Evolutionary conservation across 2,888 invertebrate genomes (phyloP), one percentile per base, ranked within the genome.

Genomic region (Scaptomyza caliginosa): DNA sequence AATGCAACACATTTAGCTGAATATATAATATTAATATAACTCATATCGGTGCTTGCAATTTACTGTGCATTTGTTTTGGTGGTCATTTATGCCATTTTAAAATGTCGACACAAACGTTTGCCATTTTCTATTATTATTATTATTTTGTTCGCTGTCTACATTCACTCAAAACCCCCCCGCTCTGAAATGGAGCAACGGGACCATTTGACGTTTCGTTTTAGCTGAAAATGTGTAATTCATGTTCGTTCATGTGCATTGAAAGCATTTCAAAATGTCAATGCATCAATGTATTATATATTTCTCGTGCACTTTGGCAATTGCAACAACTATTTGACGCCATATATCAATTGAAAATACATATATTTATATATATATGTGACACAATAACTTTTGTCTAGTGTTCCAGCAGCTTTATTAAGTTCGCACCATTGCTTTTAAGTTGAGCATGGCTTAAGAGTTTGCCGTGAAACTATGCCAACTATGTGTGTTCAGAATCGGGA

Each of bases 251-350:
- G 82, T 59, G 67, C 56, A 82, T 64, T 67, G 69, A 82, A 74
- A 72, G 72, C 79, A 68, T 78, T 72, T 62, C 59, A 60, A 86
- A 80, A 76, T 86, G 86, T 83, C 84, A 80, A 83, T 76, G 59
- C 24, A 46, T 67, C 58, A 75, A 75, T 66, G 57, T 64, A 70
- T 69, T 60, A 65, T 67, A 8, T 8, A n/a, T 58, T 6, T 23
- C 32, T 17, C n/a, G 13, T 60, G 43, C 51, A 32, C 42, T 30
- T 63, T 64, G 45, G 45, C 52, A 39, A 64, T 45, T 51, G 65
- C 65, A 23, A 26, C 30, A 63, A 64, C 52, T 34, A 46, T 63
- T 63, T 62, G 36, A 63, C 17, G 24, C 51, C 42, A 50, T 24
- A 63, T 63, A 63, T 34, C 60, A 40, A 42, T 49, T 49, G 49